phyloP scores from a whole-genome alignment of 2,797 vertebrate genomes.

The Rhinophrynus dorsalis region DNA sequence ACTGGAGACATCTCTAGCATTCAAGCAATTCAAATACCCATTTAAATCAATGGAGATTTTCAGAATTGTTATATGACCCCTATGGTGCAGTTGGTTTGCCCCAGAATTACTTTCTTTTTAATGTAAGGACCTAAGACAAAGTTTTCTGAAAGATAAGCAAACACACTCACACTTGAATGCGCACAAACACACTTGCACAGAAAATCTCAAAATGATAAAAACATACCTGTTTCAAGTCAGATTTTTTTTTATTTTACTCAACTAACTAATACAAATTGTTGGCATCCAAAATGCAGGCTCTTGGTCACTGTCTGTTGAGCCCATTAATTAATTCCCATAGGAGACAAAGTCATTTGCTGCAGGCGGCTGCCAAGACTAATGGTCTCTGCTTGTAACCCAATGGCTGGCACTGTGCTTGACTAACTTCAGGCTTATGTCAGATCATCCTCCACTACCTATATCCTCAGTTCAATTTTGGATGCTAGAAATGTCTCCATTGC shows the following conservation, averaged over 20 bases:
- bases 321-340: conserved; percentile 35
- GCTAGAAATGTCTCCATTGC: no score
- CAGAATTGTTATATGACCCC: no score
- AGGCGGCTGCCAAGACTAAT: conserved; percentile 19
- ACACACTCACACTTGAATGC: neutral
- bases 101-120: no score
- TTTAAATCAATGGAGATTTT: no score
- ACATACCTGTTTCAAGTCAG: neutral
- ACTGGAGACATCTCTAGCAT: no score
- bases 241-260: neutral
- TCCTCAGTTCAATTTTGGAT: no score
- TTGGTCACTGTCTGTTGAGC: conserved; percentile 43
- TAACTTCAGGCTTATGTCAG: neutral
- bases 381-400: conserved; percentile 19
- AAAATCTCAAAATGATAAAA: neutral
- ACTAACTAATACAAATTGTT: conserved; percentile 25
- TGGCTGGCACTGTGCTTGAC: conserved; percentile 18
- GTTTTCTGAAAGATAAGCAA: no score
- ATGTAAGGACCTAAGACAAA: no score
- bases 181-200: neutral
- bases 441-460: neutral
- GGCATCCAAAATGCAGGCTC: conserved; percentile 4
- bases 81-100: no score
- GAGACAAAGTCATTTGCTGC: conserved; percentile 1
- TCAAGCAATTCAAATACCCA: no score